A percentile compares a stretch with the other conserved stretches of the same genome.
phyloP scores from a whole-genome alignment of 2,113 vertebrate species.

The Ptychochromis oligacanthus region DNA sequence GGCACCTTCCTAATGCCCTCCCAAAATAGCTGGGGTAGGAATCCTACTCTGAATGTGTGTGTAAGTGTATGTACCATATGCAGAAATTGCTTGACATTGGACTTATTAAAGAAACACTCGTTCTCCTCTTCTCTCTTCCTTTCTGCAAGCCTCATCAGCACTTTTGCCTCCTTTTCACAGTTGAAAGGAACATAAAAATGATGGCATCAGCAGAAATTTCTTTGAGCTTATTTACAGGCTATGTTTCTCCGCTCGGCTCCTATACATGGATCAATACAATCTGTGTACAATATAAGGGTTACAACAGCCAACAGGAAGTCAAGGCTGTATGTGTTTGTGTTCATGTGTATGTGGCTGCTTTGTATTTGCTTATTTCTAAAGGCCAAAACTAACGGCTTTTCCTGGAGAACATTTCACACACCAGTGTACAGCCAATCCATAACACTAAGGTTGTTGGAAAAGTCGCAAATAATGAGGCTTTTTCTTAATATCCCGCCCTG shows the following conservation, averaged over 20 bases:
- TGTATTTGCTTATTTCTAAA: not conserved
- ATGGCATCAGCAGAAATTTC: conserved; percentile 62
- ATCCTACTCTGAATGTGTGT: conserved; percentile 2
- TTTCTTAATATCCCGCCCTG: not conserved
- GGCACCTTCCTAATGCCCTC: conserved; percentile 31
- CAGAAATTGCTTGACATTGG: conserved; percentile 60
- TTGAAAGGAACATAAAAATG: conserved; percentile 66
- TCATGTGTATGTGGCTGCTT: not conserved
- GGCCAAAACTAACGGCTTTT: not conserved
- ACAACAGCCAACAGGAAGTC: conserved; percentile 44
- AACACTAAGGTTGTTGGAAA: conserved; percentile 20
- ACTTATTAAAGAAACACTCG: conserved; percentile 61
- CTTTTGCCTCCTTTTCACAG: conserved; percentile 61
- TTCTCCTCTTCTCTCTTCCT: conserved; percentile 40
- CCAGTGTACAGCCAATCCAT: conserved; percentile 22
- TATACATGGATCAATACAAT: conserved; percentile 72
- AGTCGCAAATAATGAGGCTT: not conserved
- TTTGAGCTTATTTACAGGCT: conserved; percentile 72
- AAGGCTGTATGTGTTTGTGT: conserved; percentile 12
- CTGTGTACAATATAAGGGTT: conserved; percentile 54
- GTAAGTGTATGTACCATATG: conserved; percentile 32
- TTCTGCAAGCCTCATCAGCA: conserved; percentile 71
- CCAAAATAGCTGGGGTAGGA: conserved; percentile 30
- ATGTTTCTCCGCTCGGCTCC: conserved; percentile 45
- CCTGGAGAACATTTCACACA: conserved; percentile 7